phyloP scores from a whole-genome alignment of 2,797 vertebrate species.

The Rhincodon typus region DNA sequence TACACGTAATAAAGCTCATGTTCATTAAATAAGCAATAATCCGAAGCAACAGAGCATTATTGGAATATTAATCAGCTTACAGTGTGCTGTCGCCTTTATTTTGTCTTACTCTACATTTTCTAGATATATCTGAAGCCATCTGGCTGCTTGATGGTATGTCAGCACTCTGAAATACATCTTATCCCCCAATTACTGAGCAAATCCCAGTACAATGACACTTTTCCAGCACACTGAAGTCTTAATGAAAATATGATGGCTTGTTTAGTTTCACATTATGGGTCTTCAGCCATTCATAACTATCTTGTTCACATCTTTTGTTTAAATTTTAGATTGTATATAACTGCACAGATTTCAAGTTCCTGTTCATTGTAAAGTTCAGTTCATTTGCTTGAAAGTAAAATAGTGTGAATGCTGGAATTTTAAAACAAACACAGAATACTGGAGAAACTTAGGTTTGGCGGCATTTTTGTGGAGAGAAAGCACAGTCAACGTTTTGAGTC shows the following conservation, averaged over 20 bases:
- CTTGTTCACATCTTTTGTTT: neutral
- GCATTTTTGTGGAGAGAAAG: too few species aligned
- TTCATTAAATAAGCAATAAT: neutral
- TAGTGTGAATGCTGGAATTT: too few species aligned
- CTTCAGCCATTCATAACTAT: neutral
- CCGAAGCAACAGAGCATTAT: neutral
- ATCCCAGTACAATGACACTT: neutral
- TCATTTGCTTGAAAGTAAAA: neutral
- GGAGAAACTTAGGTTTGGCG: too few species aligned
- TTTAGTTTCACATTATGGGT: neutral
- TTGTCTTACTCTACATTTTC: neutral
- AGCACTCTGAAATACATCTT: neutral
- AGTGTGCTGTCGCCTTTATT: neutral
- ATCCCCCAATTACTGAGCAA: constrained; percentile 9
- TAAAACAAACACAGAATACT: too few species aligned
- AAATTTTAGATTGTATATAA: neutral
- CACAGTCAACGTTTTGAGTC: too few species aligned
- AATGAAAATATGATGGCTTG: constrained; percentile 15
- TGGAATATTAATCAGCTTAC: neutral
- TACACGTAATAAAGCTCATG: neutral
- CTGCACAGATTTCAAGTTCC: neutral
- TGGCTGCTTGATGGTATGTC: neutral
- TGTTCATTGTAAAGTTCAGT: neutral
- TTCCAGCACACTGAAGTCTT: constrained; percentile 2
- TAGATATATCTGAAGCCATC: constrained; percentile 17